Conservation (phyloP, 2,113 vertebrate species). For the Syrrhaptes paradoxus region DNA sequence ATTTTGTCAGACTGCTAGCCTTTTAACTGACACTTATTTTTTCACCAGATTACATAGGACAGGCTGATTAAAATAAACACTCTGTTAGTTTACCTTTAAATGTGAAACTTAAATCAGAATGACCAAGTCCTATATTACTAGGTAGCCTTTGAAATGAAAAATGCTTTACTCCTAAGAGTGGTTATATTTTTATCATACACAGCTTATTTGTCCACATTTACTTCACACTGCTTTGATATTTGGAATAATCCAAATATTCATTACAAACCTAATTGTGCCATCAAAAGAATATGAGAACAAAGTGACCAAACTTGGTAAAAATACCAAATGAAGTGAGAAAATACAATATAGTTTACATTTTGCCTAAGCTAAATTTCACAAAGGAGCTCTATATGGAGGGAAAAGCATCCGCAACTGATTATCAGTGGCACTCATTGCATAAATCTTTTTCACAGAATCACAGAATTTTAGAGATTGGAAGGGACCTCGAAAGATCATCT, state of each 20-base stretch:
- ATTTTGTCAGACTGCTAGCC: slow-evolving; percentile 13
- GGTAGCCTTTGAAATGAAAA: slow-evolving; percentile 19
- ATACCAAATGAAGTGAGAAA: slow-evolving; percentile 50
- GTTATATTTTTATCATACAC: slow-evolving; percentile 30
- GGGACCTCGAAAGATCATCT: too few relatives aligned
- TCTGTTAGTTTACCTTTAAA: slow-evolving; percentile 29
- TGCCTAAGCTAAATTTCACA: slow-evolving; percentile 50
- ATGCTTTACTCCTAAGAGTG: background rate
- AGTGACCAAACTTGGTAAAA: slow-evolving; percentile 49
- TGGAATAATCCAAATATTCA: slow-evolving; percentile 38
- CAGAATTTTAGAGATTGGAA: too few relatives aligned
- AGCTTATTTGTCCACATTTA: background rate
- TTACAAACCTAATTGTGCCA: slow-evolving; percentile 48
- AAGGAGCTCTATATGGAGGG: background rate
- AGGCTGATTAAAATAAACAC: slow-evolving; percentile 37
- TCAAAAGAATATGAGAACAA: slow-evolving; percentile 66
- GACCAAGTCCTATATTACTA: background rate
- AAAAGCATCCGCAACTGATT: background rate
- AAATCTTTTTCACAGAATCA: background rate
- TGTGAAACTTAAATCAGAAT: slow-evolving; percentile 23
- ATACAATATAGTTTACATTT: slow-evolving; percentile 46
- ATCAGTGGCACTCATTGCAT: background rate
- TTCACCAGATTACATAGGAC: background rate
- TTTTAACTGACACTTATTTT: slow-evolving; percentile 30
- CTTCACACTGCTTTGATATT: slow-evolving; percentile 46